These are phyloP conservation scores for Drosophila lini DNA, from an alignment of 1,140 invertebrate species.

Conservation along the genomic window DNA sequence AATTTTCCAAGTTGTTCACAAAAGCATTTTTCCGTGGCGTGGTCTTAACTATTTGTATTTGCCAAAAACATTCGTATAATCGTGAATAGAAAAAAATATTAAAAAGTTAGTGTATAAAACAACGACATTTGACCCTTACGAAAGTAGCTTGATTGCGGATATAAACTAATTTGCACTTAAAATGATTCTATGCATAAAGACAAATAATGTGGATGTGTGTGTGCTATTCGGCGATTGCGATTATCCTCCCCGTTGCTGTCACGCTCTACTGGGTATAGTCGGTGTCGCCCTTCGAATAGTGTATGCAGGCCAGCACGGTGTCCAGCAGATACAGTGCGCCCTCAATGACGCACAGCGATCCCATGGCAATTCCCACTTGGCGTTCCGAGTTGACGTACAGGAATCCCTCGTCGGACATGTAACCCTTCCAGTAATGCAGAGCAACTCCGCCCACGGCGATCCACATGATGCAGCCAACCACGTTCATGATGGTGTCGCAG, in stretches of 20 bases:
- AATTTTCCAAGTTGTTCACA: background rate
- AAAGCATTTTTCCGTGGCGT: constrained; percentile 25
- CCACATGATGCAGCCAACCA: constrained; percentile 92
- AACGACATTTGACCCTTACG: constrained; percentile 51
- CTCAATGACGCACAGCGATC: constrained; percentile 90
- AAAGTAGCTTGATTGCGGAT: constrained; percentile 38
- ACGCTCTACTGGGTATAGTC: constrained; percentile 64
- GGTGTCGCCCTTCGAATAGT: constrained; percentile 88
- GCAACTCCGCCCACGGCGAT: constrained; percentile 92
- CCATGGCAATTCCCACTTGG: constrained; percentile 91
- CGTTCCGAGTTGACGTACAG: constrained; percentile 88
- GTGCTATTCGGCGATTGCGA: constrained; percentile 60
- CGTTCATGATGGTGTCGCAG: constrained; percentile 93
- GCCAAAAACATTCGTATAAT: constrained; percentile 18
- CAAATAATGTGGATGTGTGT: constrained; percentile 34
- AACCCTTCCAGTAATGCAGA: constrained; percentile 94
- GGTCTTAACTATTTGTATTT: constrained; percentile 72
- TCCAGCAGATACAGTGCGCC: constrained; percentile 91
- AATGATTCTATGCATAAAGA: constrained; percentile 51
- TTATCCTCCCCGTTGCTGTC: constrained; percentile 11
- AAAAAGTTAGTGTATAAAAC: constrained; percentile 30
- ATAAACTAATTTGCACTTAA: constrained; percentile 80
- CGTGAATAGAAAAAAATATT: constrained; percentile 23
- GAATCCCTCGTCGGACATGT: constrained; percentile 90
- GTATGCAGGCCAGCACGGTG: constrained; percentile 90